Conservation (phyloP, 2,113 vertebrate genomes). For the Tenebrosternarchus preto region DNA sequence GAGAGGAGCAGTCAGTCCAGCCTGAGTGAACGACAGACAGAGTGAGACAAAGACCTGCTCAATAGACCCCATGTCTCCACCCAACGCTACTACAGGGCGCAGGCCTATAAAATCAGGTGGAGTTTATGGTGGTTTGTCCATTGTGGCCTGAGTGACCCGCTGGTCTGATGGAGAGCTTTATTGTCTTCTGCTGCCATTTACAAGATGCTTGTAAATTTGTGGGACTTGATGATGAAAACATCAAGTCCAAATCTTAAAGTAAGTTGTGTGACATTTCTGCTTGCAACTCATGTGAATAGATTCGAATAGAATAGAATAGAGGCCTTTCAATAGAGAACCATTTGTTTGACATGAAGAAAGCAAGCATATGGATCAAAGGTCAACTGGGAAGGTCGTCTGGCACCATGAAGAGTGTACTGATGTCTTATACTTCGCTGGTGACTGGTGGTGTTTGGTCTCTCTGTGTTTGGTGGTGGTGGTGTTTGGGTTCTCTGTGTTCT, state of each 20-base stretch:
- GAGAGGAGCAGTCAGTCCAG: conserved; percentile 52
- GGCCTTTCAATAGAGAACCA: neutral
- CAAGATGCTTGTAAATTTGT: conserved; percentile 65
- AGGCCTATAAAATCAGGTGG: conserved; percentile 77
- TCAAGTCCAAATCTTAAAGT: neutral
- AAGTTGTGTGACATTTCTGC: neutral
- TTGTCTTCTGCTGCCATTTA: conserved; percentile 73
- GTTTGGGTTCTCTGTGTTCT: neutral
- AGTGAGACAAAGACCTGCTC: conserved; percentile 59
- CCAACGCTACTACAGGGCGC: conserved; percentile 76
- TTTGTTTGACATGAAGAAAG: neutral
- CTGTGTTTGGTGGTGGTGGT: conserved; percentile 47
- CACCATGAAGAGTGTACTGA: neutral
- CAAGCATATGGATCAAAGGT: neutral
- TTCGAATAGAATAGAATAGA: too few relatives aligned
- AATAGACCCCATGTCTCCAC: conserved; percentile 68
- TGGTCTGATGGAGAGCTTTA: conserved; percentile 82
- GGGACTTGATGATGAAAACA: too few relatives aligned
- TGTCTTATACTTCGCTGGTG: conserved; percentile 36
- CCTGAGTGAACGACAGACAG: conserved; percentile 56
- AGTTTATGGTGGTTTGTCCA: conserved; percentile 79
- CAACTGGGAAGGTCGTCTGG: neutral
- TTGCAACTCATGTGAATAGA: neutral
- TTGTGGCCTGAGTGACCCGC: conserved; percentile 79
- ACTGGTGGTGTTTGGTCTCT: conserved; percentile 39